Base-by-base conservation (phyloP, 2,113 vertebrate genomes). In the Paedocypris sp. region DNA sequence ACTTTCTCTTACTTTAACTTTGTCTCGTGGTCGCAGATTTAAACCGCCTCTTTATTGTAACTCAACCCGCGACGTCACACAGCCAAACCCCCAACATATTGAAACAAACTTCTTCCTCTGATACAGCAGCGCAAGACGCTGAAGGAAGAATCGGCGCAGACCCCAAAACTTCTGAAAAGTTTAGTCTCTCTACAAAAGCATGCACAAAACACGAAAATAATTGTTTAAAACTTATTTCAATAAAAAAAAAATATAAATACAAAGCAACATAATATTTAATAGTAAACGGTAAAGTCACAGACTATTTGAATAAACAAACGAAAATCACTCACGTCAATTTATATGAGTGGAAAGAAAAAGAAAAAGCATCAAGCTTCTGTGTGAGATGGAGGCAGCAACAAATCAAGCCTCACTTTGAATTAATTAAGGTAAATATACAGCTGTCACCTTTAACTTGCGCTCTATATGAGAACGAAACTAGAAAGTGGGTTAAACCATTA, bases 11-110 rank as follows among this genome's bases (percentile, higher is more conserved):
- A 53, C 62, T 67, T 43, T 72, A 67, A 78, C 77, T 72, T 85
- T 86, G 82, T 73, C 78, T 77, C 80, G 85, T 81, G 81, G 83
- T 78, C 82, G 58, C 78, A 73, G 64, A 74, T 79, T 72, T 78
- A 77, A 77, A 82, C 83, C 82, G 86, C 86, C 91, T 90, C 89
- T 92, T 92, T 94, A 94, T 92, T 85, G 83, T 82, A 84, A 86
- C 77, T 79, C 75, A 56, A 77, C 80, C 74, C 72, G 71, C 68
- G 68, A 77, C 83, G 81, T 75, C 85, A 73, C 62, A 35, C 64
- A 61, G 77, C 76, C 83, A 76, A 63, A 84, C 73, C 79, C 74
- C 62, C 38, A 51, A 61, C 29, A 41, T 4, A 26, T 32, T 29
- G 47, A 66, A 61, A 39, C 58, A 41, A 63, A 64, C 56, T 64